phyloP scores from a whole-genome alignment of 2,888 invertebrate genomes.

The Epistrophe eligans region DNA sequence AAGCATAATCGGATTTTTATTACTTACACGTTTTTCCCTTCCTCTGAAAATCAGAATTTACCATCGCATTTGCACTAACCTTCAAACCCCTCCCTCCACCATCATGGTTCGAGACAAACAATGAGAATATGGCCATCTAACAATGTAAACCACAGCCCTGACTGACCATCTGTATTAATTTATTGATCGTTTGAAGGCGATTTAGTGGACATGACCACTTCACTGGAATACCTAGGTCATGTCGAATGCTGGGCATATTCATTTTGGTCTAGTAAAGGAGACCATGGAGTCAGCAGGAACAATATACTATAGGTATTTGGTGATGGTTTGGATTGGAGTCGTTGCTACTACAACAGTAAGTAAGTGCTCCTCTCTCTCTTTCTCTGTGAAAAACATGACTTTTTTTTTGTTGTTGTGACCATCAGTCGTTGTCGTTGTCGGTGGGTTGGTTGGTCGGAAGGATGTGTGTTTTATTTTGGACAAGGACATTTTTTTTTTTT shows the following conservation, averaged over 20 bases:
- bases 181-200: slow-evolving; percentile 40
- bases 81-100: too few species aligned
- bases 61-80: not conserved
- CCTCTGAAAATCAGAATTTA: not conserved
- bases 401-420: not conserved
- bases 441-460: not conserved
- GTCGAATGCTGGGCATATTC: slow-evolving; percentile 50
- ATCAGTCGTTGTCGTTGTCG: not conserved
- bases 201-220: slow-evolving; percentile 58
- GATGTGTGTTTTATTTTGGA: slow-evolving; percentile 23
- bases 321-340: not conserved
- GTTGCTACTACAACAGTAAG: not conserved
- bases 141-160: slow-evolving; percentile 32
- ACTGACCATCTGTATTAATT: slow-evolving; percentile 38
- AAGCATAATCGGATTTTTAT: slow-evolving; percentile 68
- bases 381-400: slow-evolving; percentile 20
- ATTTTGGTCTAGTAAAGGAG: slow-evolving; percentile 37
- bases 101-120: slow-evolving; percentile 6
- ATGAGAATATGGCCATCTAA: slow-evolving; percentile 39
- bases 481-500: slow-evolving; percentile 31
- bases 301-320: slow-evolving; percentile 1
- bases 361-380: slow-evolving; percentile 2
- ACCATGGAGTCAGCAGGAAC: slow-evolving; percentile 16
- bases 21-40: slow-evolving; percentile 48
- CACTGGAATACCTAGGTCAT: slow-evolving; percentile 51